Conservation (phyloP, 2,797 vertebrate species). For the Gallinago nigripennis region DNA sequence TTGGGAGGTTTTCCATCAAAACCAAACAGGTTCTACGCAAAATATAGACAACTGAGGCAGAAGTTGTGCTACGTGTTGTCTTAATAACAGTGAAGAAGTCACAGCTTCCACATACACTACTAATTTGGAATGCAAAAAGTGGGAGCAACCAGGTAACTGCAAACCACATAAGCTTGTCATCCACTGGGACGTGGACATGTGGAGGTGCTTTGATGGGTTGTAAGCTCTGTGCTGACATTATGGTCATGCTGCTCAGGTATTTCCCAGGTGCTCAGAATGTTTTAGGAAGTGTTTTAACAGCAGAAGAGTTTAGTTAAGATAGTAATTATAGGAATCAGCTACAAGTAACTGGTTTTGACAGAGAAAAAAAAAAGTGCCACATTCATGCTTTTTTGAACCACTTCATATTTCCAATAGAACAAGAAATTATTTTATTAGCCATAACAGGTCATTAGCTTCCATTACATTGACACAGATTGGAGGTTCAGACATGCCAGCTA, state of each 20-base stretch:
- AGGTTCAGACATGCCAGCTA: background rate
- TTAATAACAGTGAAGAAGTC: background rate
- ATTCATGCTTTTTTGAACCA: background rate
- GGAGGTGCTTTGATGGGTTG: background rate
- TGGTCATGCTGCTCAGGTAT: background rate
- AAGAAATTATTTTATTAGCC: constrained; percentile 57
- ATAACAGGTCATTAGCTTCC: background rate
- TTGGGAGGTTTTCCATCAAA: background rate
- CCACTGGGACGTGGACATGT: accelerated
- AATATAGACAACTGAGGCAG: background rate
- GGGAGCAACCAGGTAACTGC: background rate
- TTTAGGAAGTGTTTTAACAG: background rate
- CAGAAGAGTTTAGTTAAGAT: background rate
- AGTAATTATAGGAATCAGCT: background rate
- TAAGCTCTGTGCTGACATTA: background rate
- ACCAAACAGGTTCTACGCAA: background rate
- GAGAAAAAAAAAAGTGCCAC: background rate
- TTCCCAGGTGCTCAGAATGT: background rate
- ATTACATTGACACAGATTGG: background rate
- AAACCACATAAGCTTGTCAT: background rate
- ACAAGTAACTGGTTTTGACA: background rate
- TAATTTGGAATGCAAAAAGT: background rate
- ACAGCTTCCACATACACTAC: background rate
- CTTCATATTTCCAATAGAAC: background rate
- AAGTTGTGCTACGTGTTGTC: background rate